Conservation (phyloP, 2,888 invertebrate species). For the Meandrusa payeni region DNA sequence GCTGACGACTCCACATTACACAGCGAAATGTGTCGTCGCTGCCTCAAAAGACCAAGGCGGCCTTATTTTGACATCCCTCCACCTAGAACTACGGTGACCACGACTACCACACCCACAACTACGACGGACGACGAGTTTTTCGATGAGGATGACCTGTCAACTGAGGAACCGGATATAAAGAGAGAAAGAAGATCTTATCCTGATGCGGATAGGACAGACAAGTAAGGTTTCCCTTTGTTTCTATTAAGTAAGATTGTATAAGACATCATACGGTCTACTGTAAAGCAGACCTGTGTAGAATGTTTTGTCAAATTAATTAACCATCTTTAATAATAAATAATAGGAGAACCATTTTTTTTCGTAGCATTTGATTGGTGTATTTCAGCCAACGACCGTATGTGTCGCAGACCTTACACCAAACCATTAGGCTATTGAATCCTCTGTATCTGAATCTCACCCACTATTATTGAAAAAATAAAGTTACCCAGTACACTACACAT, state of each 20-base stretch:
- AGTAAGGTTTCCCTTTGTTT: no score
- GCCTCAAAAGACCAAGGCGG: conserved; percentile 39
- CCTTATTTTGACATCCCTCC: conserved; percentile 26
- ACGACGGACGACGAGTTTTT: conserved; percentile 31
- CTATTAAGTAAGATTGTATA: no score
- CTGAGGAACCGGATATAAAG: conserved; percentile 32
- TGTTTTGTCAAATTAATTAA: no score
- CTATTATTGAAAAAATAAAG: no score
- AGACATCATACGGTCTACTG: no score
- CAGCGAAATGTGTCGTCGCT: conserved; percentile 41
- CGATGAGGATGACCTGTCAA: conserved; percentile 32
- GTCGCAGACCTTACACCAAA: no score
- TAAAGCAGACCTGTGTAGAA: no score
- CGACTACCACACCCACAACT: conserved; percentile 28
- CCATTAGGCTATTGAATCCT: no score
- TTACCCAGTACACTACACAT: no score
- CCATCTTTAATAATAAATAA: no score
- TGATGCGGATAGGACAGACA: conserved; percentile 34
- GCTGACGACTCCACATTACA: conserved; percentile 36
- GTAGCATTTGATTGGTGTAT: background rate
- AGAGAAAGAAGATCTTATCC: conserved; percentile 36
- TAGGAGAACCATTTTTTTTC: no score
- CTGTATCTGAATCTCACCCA: no score
- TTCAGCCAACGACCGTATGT: background rate
- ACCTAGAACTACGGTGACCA: conserved; percentile 26